These are phyloP conservation scores for Stenichneumon culpator DNA, from an alignment of 2,888 invertebrate species.

Conservation along the genomic window DNA sequence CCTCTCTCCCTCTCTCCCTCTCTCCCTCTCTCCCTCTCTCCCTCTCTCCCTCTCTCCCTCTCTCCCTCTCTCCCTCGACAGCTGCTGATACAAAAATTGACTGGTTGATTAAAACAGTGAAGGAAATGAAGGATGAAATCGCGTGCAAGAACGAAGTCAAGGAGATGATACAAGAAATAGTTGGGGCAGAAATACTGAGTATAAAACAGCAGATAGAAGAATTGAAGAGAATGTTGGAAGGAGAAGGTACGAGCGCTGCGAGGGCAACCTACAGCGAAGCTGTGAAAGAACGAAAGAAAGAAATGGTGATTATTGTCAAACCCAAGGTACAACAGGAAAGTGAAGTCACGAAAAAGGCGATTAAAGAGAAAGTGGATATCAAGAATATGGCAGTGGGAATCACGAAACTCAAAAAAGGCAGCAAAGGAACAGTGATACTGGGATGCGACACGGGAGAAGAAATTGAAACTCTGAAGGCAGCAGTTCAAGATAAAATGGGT, in stretches of 20 bases:
- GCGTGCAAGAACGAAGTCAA: constrained; percentile 39
- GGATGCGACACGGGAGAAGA: constrained; percentile 42
- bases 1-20: too few species aligned
- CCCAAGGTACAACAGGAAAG: constrained; percentile 64
- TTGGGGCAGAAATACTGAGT: constrained; percentile 46
- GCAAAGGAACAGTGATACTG: constrained; percentile 43
- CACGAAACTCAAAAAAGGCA: constrained; percentile 36
- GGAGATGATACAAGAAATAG: constrained; percentile 39
- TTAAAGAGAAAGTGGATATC: constrained; percentile 63
- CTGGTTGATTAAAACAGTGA: constrained; percentile 44
- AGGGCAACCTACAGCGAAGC: constrained; percentile 32
- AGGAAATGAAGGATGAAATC: constrained; percentile 31
- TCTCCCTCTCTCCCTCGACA: too few species aligned
- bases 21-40: too few species aligned
- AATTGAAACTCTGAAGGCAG: constrained; percentile 5
- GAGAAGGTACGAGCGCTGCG: neutral
- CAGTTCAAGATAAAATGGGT: constrained; percentile 24
- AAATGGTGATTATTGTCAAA: constrained; percentile 59
- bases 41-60: too few species aligned
- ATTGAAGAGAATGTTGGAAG: constrained; percentile 37
- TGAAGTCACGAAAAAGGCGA: constrained; percentile 51
- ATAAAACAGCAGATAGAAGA: constrained; percentile 50
- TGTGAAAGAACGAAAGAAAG: constrained; percentile 34
- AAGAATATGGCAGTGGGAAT: constrained; percentile 55
- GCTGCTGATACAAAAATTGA: constrained; percentile 24